These are phyloP conservation scores for Musca vetustissima DNA, from an alignment of 1,140 invertebrate species.

Conservation along the genomic window DNA sequence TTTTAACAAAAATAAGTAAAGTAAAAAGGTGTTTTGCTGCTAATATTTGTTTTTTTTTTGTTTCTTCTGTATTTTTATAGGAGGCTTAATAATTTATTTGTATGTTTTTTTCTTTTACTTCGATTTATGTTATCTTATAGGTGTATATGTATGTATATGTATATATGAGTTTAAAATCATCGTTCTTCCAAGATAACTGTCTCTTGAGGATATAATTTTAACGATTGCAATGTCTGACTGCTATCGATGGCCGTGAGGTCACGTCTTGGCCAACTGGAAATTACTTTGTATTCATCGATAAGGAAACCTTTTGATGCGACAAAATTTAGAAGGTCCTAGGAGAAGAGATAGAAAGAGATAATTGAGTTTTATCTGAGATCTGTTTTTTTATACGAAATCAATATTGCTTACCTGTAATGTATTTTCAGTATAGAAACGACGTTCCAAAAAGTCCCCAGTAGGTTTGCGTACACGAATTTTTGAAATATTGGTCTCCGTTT, in stretches of 20 bases:
- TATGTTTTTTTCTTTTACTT: not conserved
- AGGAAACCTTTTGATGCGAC: conserved; percentile 84
- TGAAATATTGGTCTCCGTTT: conserved; percentile 62
- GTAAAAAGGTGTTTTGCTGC: too few relatives aligned
- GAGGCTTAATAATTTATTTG: not conserved
- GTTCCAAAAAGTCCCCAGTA: conserved; percentile 70
- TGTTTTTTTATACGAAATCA: not conserved
- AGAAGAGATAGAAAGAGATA: conserved; percentile 35
- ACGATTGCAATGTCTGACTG: conserved; percentile 72
- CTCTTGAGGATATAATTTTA: conserved; percentile 89
- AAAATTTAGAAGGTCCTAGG: conserved; percentile 78
- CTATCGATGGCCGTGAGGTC: conserved; percentile 81
- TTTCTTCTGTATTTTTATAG: too few relatives aligned
- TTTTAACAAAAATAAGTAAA: too few relatives aligned
- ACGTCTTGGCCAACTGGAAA: conserved; percentile 88
- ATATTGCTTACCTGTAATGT: conserved; percentile 61
- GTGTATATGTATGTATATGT: not conserved
- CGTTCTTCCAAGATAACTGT: conserved; percentile 89
- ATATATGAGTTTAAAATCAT: conserved; percentile 59
- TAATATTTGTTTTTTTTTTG: too few relatives aligned
- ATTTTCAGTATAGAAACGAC: conserved; percentile 70
- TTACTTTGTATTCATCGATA: conserved; percentile 85
- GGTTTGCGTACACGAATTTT: conserved; percentile 79
- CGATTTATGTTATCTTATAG: conserved; percentile 4
- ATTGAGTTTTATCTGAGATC: conserved; percentile 10